Evolutionary conservation across 2,888 invertebrate species (phyloP).

Genomic region (Sinopyrophorus schimmeli): DNA sequence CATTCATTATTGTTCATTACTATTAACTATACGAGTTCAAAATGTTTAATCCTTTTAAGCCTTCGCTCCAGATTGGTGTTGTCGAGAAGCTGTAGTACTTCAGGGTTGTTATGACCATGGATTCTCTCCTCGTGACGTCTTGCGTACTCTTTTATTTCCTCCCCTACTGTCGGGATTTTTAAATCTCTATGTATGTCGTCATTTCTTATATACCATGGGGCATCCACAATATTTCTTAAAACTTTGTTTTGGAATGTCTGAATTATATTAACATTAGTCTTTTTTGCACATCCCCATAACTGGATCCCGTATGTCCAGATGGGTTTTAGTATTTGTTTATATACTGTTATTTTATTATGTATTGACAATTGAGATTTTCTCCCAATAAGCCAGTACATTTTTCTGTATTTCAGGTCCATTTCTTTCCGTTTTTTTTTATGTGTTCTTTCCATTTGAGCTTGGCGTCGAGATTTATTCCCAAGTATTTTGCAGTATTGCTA

Average conservation of each 20-base stretch:
- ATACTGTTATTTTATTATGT: constrained; percentile 8
- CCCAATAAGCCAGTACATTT: constrained; percentile 5
- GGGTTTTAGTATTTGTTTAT: constrained; percentile 7
- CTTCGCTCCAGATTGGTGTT: constrained; percentile 9
- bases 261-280: not conserved
- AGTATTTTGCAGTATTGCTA: constrained; percentile 31
- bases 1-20: constrained; percentile 41
- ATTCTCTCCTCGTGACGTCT: constrained; percentile 9
- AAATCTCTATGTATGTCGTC: constrained; percentile 17
- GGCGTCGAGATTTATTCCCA: constrained; percentile 35
- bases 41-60: constrained; percentile 11
- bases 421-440: constrained; percentile 5
- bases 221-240: constrained; percentile 16
- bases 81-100: constrained; percentile 17
- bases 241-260: constrained; percentile 19
- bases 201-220: constrained; percentile 21
- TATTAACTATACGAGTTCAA: constrained; percentile 10
- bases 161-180: constrained; percentile 10
- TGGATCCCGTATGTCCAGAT: constrained; percentile 9
- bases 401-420: not conserved
- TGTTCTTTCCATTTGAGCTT: constrained; percentile 17
- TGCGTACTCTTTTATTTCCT: constrained; percentile 15
- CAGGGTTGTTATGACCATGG: constrained; percentile 14
- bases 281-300: constrained; percentile 7
- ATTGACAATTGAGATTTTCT: not conserved